These are phyloP conservation scores for Brienomyrus longianalis DNA, from an alignment of 2,113 vertebrate species.

Conservation along the genomic window DNA sequence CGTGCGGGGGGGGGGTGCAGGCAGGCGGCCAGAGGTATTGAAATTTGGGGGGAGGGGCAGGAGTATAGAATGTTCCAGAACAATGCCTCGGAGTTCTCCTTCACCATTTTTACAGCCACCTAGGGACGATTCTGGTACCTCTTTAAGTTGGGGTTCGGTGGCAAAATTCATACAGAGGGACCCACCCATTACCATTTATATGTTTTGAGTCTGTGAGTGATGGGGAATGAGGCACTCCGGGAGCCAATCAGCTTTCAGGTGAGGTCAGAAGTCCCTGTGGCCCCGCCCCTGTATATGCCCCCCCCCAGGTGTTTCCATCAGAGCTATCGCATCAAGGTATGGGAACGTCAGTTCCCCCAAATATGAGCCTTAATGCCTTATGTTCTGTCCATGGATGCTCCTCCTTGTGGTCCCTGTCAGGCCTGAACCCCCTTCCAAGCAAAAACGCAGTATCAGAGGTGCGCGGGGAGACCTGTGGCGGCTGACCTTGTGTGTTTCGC, in stretches of 20 bases:
- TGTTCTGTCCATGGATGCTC: neutral
- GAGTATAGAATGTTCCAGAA: neutral
- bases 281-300: neutral
- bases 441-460: neutral
- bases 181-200: too few relatives aligned
- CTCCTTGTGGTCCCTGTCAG: neutral
- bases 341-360: neutral
- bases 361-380: too few relatives aligned
- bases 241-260: neutral
- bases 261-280: neutral
- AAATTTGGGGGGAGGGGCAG: neutral
- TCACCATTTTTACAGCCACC: neutral
- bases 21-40: neutral
- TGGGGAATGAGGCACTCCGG: neutral
- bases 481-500: neutral
- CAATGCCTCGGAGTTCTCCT: neutral
- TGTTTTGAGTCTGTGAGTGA: too few relatives aligned
- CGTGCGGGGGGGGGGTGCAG: neutral
- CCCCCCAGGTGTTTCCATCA: neutral
- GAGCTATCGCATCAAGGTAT: neutral
- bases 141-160: too few relatives aligned
- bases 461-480: neutral
- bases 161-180: too few relatives aligned
- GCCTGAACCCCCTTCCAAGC: neutral
- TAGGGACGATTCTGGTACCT: neutral